phyloP scores from a whole-genome alignment of 2,113 vertebrate genomes.

The Procavia capensis region DNA sequence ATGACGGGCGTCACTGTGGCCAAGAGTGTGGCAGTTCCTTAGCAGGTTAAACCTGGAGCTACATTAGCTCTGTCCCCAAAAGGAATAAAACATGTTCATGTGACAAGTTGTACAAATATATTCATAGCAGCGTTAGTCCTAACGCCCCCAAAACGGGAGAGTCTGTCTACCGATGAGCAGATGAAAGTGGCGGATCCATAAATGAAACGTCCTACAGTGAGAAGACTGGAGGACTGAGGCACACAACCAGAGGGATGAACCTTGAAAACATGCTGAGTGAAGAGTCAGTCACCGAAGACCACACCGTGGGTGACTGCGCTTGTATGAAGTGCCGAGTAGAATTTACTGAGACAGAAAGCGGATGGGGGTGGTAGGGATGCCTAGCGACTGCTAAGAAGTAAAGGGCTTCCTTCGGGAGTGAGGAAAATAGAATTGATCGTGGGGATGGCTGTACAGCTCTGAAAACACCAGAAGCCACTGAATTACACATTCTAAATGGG shows the following conservation, averaged over 20 bases:
- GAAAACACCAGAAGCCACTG: not conserved
- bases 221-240: not conserved
- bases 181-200: not conserved
- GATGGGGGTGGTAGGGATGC: not conserved
- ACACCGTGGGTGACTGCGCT: not conserved
- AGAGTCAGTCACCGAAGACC: not conserved
- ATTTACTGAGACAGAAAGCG: not conserved
- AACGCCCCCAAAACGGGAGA: not conserved
- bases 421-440: conserved; percentile 26
- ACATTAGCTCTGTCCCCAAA: not conserved
- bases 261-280: not conserved
- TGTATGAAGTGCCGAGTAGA: not conserved
- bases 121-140: not conserved
- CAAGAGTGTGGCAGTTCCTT: not conserved
- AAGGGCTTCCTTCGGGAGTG: not conserved
- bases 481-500: not conserved
- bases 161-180: not conserved
- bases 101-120: not conserved
- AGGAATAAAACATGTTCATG: not conserved
- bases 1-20: not conserved
- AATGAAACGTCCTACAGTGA: not conserved
- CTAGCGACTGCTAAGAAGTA: not conserved
- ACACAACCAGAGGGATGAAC: not conserved
- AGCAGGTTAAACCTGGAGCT: not conserved
- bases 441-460: not conserved